Conservation (phyloP, 2,797 vertebrate genomes). For the Orestias chungarensis region DNA sequence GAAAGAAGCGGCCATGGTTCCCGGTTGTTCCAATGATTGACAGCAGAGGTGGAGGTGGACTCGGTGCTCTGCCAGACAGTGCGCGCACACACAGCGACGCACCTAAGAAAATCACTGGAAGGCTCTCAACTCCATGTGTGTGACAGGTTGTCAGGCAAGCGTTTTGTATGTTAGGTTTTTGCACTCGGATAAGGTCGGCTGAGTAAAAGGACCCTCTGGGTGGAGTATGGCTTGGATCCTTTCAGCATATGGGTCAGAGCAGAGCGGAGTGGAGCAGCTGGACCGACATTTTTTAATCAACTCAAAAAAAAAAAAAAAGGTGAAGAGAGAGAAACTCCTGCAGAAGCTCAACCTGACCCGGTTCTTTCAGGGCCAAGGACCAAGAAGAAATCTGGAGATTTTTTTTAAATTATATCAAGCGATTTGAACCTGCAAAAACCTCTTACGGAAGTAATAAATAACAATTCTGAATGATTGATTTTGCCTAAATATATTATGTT, state of each 20-base stretch:
- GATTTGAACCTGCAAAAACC: constrained; percentile 12
- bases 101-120: constrained; percentile 8
- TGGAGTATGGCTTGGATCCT: constrained; percentile 39
- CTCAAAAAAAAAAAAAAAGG: constrained; percentile 21
- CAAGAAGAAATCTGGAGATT: constrained; percentile 9
- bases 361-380: constrained; percentile 19
- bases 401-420: constrained; percentile 2
- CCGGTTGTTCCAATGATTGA: constrained; percentile 67
- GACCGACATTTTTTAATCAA: constrained; percentile 32
- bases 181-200: constrained; percentile 54
- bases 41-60: constrained; percentile 58
- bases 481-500: too few species aligned
- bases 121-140: constrained; percentile 51
- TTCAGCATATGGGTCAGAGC: constrained; percentile 31
- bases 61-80: constrained; percentile 49
- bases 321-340: neutral
- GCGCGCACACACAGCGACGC: constrained; percentile 11
- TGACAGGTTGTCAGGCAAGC: constrained; percentile 66
- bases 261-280: constrained; percentile 31
- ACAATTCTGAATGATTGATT: too few species aligned
- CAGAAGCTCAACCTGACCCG: constrained; percentile 18
- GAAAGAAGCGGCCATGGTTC: constrained; percentile 53
- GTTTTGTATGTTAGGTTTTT: constrained; percentile 60
- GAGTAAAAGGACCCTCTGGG: constrained; percentile 45
- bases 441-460: too few species aligned